Evolutionary conservation across 2,113 vertebrate species (phyloP).

Genomic region (Andinoacara biseriatus): DNA sequence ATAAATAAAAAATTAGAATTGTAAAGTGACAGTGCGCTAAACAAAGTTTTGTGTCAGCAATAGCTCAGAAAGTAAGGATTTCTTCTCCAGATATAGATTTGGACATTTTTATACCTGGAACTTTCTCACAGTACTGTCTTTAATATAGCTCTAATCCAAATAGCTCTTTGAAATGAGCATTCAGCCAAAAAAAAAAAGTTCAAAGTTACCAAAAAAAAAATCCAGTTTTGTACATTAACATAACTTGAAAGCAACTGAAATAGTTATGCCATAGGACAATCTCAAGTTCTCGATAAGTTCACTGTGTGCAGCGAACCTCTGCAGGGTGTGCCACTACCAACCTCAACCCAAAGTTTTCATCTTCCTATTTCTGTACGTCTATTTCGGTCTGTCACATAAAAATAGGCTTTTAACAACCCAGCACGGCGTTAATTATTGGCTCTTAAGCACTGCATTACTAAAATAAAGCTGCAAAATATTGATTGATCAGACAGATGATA

Average conservation of each 20-base stretch:
- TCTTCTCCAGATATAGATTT: conserved; percentile 8
- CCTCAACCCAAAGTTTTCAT: conserved; percentile 65
- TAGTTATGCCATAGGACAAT: conserved; percentile 9
- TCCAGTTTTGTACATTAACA: conserved; percentile 12
- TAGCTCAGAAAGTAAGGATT: not conserved
- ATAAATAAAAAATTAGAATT: not conserved
- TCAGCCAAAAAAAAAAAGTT: not conserved
- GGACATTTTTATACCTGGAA: conserved; percentile 2
- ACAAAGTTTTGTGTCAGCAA: not conserved
- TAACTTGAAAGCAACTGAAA: conserved; percentile 45
- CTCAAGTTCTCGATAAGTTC: conserved; percentile 31
- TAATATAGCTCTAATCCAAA: not conserved
- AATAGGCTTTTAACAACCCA: conserved; percentile 84
- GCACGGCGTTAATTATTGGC: conserved; percentile 77
- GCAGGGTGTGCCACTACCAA: conserved; percentile 42
- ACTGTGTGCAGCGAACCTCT: conserved; percentile 12
- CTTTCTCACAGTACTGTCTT: not conserved
- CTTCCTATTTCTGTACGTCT: conserved; percentile 79
- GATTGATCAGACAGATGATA: conserved; percentile 77
- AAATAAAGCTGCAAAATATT: conserved; percentile 80
- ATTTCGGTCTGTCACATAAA: conserved; percentile 84
- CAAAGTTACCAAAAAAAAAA: not conserved
- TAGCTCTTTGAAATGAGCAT: not conserved
- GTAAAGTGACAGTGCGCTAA: not conserved
- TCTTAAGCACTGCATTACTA: conserved; percentile 75